Evolutionary conservation across 2,888 invertebrate species (phyloP).

Genomic region (Mylabris sibirica): DNA sequence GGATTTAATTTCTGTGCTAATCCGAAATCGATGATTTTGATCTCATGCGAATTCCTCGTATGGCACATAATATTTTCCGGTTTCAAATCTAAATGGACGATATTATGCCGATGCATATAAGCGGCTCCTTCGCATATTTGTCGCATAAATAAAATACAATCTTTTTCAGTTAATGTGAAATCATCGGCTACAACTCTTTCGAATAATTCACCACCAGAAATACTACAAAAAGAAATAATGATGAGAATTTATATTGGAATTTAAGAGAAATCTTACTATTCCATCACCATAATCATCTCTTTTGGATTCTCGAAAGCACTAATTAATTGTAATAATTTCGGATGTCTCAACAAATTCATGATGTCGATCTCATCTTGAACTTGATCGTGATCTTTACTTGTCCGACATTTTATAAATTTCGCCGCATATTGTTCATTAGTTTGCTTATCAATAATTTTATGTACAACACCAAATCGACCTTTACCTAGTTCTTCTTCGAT

Average conservation of each 20-base stretch:
- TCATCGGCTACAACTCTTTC: conserved; percentile 93
- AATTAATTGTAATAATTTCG: conserved; percentile 81
- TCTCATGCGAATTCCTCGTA: conserved; percentile 81
- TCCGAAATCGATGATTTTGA: conserved; percentile 95
- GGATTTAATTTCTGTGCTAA: conserved; percentile 79
- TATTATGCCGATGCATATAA: conserved; percentile 84
- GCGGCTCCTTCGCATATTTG: conserved; percentile 92
- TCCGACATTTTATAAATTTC: conserved; percentile 80
- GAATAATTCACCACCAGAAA: conserved; percentile 92
- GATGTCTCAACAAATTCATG: conserved; percentile 85
- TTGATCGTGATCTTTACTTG: conserved; percentile 75
- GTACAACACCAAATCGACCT: conserved; percentile 77
- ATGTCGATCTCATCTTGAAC: conserved; percentile 85
- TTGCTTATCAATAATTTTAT: conserved; percentile 72
- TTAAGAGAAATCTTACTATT: conserved; percentile 74
- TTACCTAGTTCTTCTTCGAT: conserved; percentile 78
- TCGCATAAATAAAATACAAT: conserved; percentile 83
- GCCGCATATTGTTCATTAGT: conserved; percentile 77
- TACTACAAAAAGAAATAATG: conserved; percentile 66
- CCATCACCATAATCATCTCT: conserved; percentile 87
- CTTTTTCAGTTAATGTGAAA: conserved; percentile 89
- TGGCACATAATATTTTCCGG: conserved; percentile 96
- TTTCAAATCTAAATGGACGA: conserved; percentile 92
- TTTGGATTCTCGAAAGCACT: conserved; percentile 81
- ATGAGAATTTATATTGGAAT: not conserved